Evolutionary conservation across 2,113 vertebrate species (phyloP), one percentile per base, ranked within the genome.

Genomic region (Lepisosteus osseus): DNA sequence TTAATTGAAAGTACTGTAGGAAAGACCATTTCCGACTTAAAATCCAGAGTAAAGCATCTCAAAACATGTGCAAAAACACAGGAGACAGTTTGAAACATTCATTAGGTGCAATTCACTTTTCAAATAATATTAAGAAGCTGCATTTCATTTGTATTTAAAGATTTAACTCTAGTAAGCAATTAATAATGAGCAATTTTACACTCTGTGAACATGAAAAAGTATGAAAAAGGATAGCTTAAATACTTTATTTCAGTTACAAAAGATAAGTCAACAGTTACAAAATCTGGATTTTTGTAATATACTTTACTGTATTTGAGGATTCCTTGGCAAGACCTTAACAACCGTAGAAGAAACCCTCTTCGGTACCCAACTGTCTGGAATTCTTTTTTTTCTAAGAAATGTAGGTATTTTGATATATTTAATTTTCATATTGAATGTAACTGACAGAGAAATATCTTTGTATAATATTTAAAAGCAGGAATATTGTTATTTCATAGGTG

Each of bases 91-190:
- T 7, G 13, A 11, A 67, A 8, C 8, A 3, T 40, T 66, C 15
- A 12, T n/a, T 12, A 61, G n/a, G 15, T 14, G 44, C 45, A 68
- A 13, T 68, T 68, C 45, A 51, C 56, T 73, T 56, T 62, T 65
- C 43, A 8, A 7, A 68, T 47, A 14, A 29, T 29, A 29, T 67
- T n/a, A 67, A 7, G 61, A 17, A 42, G 56, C 65, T 43, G 12
- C 61, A 68, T 61, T 59, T 68, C 43, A 68, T 68, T 73, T 73
- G 15, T 61, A 54, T 61, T 29, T 29, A 29, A 29, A 29, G 29
- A 1, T 29, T 29, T 61, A 56, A 68, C 55, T 61, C 72, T 68
- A 40, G 67, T 66, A 62, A 73, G 72, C 72, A 56, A 73, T 73
- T 62, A 29, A n/a, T 68, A 61, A 55, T 15, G 65, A 67, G 44